Percentiles rank a stretch among this genome's conserved stretches.
phyloP scores from a whole-genome alignment of 2,888 invertebrate species.

The Cinara cedri region DNA sequence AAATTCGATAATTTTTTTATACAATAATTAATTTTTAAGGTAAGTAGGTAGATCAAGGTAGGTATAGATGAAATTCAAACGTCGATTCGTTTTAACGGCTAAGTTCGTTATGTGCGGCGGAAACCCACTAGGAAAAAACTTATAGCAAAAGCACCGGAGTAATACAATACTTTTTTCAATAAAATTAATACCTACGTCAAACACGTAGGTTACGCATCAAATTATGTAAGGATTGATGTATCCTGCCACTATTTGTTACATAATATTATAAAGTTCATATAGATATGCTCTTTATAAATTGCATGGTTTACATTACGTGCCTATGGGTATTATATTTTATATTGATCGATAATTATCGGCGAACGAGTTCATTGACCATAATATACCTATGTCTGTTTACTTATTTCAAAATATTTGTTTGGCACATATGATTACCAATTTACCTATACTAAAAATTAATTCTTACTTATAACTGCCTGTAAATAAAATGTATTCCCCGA shows the following conservation, averaged over 20 bases:
- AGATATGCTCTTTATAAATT: constrained; percentile 19
- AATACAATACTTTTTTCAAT: constrained; percentile 37
- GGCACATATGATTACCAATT: too few relatives aligned
- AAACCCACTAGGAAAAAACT: constrained; percentile 24
- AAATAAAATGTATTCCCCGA: too few relatives aligned
- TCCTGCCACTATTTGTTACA: constrained; percentile 24
- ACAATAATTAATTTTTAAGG: too few relatives aligned
- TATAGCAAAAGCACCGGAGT: constrained; percentile 34
- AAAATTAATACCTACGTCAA: background rate
- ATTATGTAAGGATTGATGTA: constrained; percentile 39
- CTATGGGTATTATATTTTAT: too few relatives aligned
- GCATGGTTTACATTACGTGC: constrained; percentile 12
- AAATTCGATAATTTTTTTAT: too few relatives aligned
- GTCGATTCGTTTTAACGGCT: background rate
- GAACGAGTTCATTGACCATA: too few relatives aligned
- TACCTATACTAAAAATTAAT: too few relatives aligned
- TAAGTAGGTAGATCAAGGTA: too few relatives aligned
- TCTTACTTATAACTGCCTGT: too few relatives aligned
- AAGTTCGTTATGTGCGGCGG: background rate
- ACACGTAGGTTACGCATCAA: constrained; percentile 4
- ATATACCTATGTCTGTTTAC: too few relatives aligned
- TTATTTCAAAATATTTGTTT: too few relatives aligned
- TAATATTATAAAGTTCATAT: constrained; percentile 24
- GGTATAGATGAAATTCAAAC: background rate
- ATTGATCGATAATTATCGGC: too few relatives aligned